A percentile compares a stretch with the other conserved stretches of the same genome.
phyloP scores from a whole-genome alignment of 2,888 invertebrate species.

The Agrochola litura region DNA sequence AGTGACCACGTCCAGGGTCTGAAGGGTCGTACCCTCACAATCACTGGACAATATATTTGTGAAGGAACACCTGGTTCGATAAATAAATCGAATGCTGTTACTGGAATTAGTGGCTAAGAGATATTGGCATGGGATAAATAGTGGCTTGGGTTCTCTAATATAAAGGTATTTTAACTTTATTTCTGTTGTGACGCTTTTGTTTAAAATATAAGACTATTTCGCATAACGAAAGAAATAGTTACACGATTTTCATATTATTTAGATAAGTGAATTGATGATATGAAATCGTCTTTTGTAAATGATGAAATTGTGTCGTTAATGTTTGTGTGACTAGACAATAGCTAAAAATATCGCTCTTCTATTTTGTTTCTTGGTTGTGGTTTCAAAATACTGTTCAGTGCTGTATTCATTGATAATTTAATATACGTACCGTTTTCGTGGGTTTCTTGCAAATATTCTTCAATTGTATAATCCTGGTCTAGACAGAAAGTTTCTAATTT shows the following conservation, averaged over 20 bases:
- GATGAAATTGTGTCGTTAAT: not conserved
- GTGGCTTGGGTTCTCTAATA: not conserved
- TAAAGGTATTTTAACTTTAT: not conserved
- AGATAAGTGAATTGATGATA: too few relatives aligned
- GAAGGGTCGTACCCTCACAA: constrained; percentile 45
- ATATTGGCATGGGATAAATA: constrained; percentile 25
- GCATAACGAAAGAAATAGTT: not conserved
- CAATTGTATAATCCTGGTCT: not conserved
- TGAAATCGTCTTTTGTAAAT: not conserved
- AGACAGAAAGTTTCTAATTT: not conserved
- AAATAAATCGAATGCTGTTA: constrained; percentile 56
- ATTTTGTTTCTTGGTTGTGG: not conserved
- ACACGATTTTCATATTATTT: not conserved
- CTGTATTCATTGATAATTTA: too few relatives aligned
- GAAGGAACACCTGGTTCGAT: constrained; percentile 57
- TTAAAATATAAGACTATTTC: not conserved
- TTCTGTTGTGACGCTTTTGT: not conserved
- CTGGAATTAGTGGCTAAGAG: constrained; percentile 12
- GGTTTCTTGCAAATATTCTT: not conserved
- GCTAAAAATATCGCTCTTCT: not conserved
- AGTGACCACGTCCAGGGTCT: constrained; percentile 55
- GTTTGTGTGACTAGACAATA: not conserved
- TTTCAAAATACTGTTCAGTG: not conserved
- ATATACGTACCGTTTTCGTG: too few relatives aligned
- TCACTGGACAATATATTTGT: constrained; percentile 56